Base-by-base conservation (phyloP, 2,888 invertebrate genomes). In the Lottia gigantea region DNA sequence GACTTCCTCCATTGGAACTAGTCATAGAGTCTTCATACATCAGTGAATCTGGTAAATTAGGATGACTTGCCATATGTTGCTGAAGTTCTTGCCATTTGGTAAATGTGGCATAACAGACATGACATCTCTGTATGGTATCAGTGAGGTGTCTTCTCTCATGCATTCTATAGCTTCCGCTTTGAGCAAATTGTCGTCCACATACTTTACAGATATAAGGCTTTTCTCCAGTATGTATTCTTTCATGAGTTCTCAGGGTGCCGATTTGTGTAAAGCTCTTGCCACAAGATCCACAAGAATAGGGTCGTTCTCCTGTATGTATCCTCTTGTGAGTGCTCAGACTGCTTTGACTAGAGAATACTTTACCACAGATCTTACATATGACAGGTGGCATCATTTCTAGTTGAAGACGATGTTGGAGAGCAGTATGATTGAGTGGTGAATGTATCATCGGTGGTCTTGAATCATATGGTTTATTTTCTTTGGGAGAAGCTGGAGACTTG, bases 241-340 rank as follows among this genome's bases (percentile, higher is more conserved):
- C 84, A 70, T 85, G 85, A 8, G 85, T 83, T 25, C 84, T 77
- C 45, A 85, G 79, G 2, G 83, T 84, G 23, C 84, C 84, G 31
- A 85, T 82, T 78, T 85, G 85, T 19, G 85, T 85, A 64, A 85
- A 85, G 15, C 82, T 79, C 68, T 84, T 85, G 7, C 83, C 83
- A 71, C 84, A 85, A 12, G 77, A 78, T 67, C 68, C 69, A 68
- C 80, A 84, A 67, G 79, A 74, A 71, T 85, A 83, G 1, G 85
- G 84, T 46, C 83, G 73, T 64, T 84, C 84, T 3, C 85, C 85
- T 12, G 80, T 83, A 71, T 85, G 85, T 26, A 85, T 85, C 47
- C 84, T 76, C 64, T 81, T 82, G 71, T 85, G 85, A 23, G 83
- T 84, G 46, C 81, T 80, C 61, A 84, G 75, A 67, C 82, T 82